phyloP scores from a whole-genome alignment of 2,113 vertebrate genomes.

The Xiphophorus couchianus region DNA sequence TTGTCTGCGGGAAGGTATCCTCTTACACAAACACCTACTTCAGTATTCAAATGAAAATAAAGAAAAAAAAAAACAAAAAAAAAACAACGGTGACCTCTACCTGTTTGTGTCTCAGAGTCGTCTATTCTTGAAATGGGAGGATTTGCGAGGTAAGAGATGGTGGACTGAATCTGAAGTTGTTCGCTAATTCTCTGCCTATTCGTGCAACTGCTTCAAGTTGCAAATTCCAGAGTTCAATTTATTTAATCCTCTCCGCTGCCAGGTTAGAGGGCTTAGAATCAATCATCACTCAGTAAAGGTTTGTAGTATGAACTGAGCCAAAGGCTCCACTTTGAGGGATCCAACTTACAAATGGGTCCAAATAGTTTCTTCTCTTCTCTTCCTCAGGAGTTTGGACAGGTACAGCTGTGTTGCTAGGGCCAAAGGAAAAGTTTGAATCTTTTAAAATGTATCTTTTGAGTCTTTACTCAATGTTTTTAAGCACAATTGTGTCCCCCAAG shows the following conservation, averaged over 20 bases:
- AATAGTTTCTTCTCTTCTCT: constrained; percentile 18
- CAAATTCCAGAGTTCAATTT: constrained; percentile 18
- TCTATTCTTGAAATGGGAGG: constrained; percentile 9
- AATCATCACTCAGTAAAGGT: not conserved
- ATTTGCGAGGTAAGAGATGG: constrained; percentile 22
- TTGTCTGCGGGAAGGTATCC: constrained; percentile 22
- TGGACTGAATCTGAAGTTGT: not conserved
- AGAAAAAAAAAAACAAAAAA: not conserved
- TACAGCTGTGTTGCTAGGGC: constrained; percentile 4
- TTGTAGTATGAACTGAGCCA: constrained; percentile 21
- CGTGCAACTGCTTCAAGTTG: not conserved
- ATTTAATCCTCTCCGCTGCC: not conserved
- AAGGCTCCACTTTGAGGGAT: not conserved
- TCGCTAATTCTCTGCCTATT: constrained; percentile 7
- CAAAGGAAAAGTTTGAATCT: not conserved
- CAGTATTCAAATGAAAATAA: constrained; percentile 25
- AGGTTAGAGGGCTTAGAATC: not conserved
- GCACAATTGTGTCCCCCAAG: constrained; percentile 67
- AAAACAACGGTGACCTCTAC: not conserved
- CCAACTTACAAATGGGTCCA: constrained; percentile 23
- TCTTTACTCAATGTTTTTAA: not conserved
- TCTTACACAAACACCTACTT: constrained; percentile 40
- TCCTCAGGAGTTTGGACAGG: constrained; percentile 7
- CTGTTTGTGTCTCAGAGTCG: not conserved
- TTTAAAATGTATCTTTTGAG: constrained; percentile 19